Base-by-base conservation (phyloP, 1,140 invertebrate genomes). In the Lysiphlebus fabarum region DNA sequence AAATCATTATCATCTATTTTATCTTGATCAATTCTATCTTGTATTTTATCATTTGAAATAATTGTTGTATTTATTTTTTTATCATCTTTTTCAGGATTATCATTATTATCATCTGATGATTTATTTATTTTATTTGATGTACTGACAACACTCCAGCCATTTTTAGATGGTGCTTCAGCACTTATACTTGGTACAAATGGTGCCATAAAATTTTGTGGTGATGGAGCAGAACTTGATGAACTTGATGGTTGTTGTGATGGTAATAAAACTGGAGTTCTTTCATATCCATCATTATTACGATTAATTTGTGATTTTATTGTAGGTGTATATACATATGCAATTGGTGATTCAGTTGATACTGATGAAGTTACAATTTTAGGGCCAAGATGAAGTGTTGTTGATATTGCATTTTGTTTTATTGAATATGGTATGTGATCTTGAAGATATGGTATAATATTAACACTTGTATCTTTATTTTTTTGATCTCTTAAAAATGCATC, bases 111-210 rank as follows among this genome's bases (percentile, higher is more conserved):
- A 12, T 59, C 40, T 1, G 26, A 12, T 12, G 42, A 68, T 68
- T 47, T 65, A 61, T 17, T 51, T 26, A 53, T 36, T 44, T 0
- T 62, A n/a, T 61, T 68, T 38, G 58, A 68, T 11, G 71, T 70
- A 0, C 74, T 77, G 0, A 88, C 81, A 6, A 87, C 84, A 56
- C 81, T 85, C 86, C 87, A 88, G 26, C 85, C 85, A 64, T 86
- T 85, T 51, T 77, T 78, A 0, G 79, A 76, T 0, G 78, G 78
- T 2, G 70, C 66, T 58, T 80, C 81, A 0, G 85, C 76, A 50
- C 83, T 86, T 1, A 85, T 73, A 66, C 86, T 88, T 0, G 87
- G 85, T 8, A 86, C 82, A 59, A 89, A 89, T 0, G 87, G 87
- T 2, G 86, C 86, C 80, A 87, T 84, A 58, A 88, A 88, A 64